A percentile compares a stretch with the other conserved stretches of the same genome.
Evolutionary conservation across 2,113 vertebrate genomes (phyloP).

Genomic region (Hylia prasina): DNA sequence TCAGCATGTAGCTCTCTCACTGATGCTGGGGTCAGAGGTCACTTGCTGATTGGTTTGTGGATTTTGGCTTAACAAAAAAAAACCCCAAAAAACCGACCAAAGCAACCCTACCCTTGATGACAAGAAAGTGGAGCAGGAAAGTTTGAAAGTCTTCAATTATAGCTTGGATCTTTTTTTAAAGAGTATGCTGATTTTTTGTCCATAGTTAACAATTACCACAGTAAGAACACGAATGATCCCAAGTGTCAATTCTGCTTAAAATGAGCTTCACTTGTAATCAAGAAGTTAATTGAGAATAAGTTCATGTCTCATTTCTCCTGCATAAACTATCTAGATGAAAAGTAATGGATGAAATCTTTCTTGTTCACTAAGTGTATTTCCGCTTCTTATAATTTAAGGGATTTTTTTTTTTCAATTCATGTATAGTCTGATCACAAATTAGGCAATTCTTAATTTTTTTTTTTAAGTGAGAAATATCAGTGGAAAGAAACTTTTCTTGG

Average conservation of each 20-base stretch:
- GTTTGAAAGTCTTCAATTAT: background rate
- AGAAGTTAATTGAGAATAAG: background rate
- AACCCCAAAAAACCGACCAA: rapidly evolving
- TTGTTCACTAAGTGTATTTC: background rate
- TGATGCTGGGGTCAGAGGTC: background rate
- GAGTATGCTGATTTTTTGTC: background rate
- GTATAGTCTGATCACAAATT: background rate
- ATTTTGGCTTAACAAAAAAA: background rate
- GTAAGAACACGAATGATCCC: background rate
- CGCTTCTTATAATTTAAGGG: background rate
- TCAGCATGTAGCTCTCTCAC: background rate
- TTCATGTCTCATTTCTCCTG: background rate
- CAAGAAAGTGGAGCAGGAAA: background rate
- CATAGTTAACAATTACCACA: background rate
- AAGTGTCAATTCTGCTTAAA: background rate
- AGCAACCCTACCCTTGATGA: background rate
- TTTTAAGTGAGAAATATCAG: background rate
- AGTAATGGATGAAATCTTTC: background rate
- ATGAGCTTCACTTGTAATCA: background rate
- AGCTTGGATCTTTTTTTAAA: background rate
- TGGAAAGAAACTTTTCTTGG: background rate
- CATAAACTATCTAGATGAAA: background rate
- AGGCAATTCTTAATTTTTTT: background rate
- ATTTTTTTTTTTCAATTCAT: background rate
- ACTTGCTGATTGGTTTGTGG: background rate